Percentiles rank a stretch among this genome's conserved stretches.
Conservation (phyloP, 1,140 invertebrate species). For the Drosophila fuyamai region DNA sequence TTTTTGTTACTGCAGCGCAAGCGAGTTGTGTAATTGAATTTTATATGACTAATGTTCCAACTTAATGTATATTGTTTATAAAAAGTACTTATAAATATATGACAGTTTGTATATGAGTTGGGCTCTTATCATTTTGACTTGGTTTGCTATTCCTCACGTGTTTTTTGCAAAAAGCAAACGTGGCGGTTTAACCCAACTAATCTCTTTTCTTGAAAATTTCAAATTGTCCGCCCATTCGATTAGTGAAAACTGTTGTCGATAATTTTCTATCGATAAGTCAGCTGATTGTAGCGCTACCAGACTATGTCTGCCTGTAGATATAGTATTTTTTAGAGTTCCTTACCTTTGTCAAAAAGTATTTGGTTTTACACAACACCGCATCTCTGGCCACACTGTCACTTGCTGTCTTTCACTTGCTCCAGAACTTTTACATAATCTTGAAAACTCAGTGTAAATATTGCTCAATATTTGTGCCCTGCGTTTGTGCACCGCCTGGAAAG, state of each 20-base stretch:
- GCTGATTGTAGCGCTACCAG: not conserved
- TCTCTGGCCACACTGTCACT: constrained; percentile 25
- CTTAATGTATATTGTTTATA: constrained; percentile 64
- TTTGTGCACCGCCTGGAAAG: not conserved
- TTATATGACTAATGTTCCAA: constrained; percentile 41
- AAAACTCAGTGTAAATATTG: constrained; percentile 75
- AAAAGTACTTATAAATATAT: constrained; percentile 54
- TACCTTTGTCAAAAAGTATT: not conserved
- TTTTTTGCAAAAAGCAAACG: not conserved
- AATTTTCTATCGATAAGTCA: not conserved
- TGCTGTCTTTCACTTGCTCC: constrained; percentile 50
- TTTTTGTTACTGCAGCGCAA: constrained; percentile 61
- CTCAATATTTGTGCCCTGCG: constrained; percentile 9
- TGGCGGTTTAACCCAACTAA: not conserved
- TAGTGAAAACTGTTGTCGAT: not conserved
- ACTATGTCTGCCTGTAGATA: not conserved
- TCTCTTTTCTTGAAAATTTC: not conserved
- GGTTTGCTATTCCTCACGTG: not conserved
- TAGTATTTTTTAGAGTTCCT: constrained; percentile 1
- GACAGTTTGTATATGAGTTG: constrained; percentile 31
- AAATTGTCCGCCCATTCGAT: constrained; percentile 8
- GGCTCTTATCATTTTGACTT: not conserved
- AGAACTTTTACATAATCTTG: constrained; percentile 81
- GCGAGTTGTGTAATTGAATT: constrained; percentile 61
- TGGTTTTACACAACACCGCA: not conserved